Base-by-base conservation (phyloP, 2,888 invertebrate species). In the Drosophila melanosoma region DNA sequence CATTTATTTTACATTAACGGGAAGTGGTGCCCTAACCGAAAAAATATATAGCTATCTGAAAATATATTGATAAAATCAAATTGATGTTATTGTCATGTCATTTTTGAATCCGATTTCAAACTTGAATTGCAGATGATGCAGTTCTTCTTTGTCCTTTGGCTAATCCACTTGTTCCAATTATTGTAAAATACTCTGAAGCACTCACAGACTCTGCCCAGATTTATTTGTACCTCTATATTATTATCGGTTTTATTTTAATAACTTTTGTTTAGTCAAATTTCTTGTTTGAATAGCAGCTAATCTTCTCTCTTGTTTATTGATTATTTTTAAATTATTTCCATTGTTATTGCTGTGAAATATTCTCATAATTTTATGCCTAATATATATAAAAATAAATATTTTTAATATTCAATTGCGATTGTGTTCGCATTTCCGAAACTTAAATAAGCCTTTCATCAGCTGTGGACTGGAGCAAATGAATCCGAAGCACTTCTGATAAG, bases 401-500 rank as follows among this genome's bases (percentile, higher is more conserved):
- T 8, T 32, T 17, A 40, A 26, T 29, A 17, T 8, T 29, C 29
- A 23, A 32, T 57, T 56, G 11, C 17, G n/a, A n/a, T 15, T 48
- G 48, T 3, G 12, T 61, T 35, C 5, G 33, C 8, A 52, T 32
- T 33, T 26, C 35, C 26, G 0, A 20, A 32, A 4, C 17, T 17
- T 33, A 1, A 58, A 38, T 12, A 2, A 6, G 17, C 8, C 45
- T 23, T 60, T 52, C 38, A 38, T 48, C 36, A 56, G 45, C 12
- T 3, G 36, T 36, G 6, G 29, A 17, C 26, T 35, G 3, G 26
- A 49, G 38, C 23, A 59, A 61, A 60, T 40, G 12, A 17, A 29
- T 29, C 15, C 36, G 15, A 54, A 52, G 35, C 33, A 49, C 36
- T 60, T 23, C 40, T 67, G 85, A 80, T 74, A 76, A 69, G 54